Evolutionary conservation across 2,797 vertebrate genomes (phyloP).

Genomic region (Labroides dimidiatus): DNA sequence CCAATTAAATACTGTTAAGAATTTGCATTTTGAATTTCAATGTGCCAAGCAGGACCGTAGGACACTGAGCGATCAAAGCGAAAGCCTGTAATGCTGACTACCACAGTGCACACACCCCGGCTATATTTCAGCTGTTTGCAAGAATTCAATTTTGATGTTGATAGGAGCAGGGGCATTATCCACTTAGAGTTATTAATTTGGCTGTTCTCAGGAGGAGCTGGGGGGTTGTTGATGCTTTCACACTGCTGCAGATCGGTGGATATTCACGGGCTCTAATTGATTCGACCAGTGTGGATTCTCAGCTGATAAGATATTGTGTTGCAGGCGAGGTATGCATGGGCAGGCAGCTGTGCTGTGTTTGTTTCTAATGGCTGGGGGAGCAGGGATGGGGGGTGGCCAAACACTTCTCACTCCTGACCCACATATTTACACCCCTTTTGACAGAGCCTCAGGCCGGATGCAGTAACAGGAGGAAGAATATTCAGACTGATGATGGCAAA

Average conservation of each 20-base stretch:
- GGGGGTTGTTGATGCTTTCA: conserved; percentile 78
- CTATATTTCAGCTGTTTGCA: conserved; percentile 78
- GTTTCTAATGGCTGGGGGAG: conserved; percentile 79
- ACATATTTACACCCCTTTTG: conserved; percentile 74
- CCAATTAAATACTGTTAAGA: conserved; percentile 70
- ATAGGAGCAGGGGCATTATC: conserved; percentile 86
- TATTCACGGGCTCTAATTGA: conserved; percentile 88
- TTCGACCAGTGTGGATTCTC: conserved; percentile 82
- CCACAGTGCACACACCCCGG: conserved; percentile 61
- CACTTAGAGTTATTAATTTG: conserved; percentile 88
- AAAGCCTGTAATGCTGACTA: conserved; percentile 61
- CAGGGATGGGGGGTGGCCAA: conserved; percentile 39
- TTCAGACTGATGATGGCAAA: conserved; percentile 49
- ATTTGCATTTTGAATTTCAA: conserved; percentile 77
- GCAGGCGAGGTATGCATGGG: conserved; percentile 77
- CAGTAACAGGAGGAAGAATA: conserved; percentile 54
- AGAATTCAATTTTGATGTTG: conserved; percentile 86
- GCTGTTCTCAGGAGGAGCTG: conserved; percentile 83
- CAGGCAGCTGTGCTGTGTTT: conserved; percentile 83
- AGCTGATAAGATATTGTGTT: conserved; percentile 86
- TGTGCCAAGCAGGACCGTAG: conserved; percentile 46
- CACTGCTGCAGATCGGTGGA: conserved; percentile 76
- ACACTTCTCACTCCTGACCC: conserved; percentile 69
- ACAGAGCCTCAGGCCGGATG: conserved; percentile 61
- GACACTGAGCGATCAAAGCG: conserved; percentile 62